Base-by-base conservation (phyloP, 2,888 invertebrate genomes). In the Eubasilissa splendida region DNA sequence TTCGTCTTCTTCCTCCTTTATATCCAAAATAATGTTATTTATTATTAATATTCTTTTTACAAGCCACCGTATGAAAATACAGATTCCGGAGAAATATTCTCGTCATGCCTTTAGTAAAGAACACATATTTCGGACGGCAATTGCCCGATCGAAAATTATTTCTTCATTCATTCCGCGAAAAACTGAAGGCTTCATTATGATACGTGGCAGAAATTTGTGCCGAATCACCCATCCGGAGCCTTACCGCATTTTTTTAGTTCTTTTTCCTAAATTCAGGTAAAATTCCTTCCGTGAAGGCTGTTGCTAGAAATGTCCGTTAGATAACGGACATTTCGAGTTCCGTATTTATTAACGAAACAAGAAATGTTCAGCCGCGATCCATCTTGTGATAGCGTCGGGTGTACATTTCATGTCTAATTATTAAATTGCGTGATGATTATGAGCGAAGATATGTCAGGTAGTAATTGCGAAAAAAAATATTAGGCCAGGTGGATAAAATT, bases 341-440 rank as follows among this genome's bases (percentile, higher is more conserved):
- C 33, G 31, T 71, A 54, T 56, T 68, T 71, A 71, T 56, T 22
- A 53, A 56, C 71, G 76, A 14, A 65, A 76, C 42, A 63, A 60
- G 65, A 76, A 76, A 66, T 22, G 71, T 77, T 77, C 76, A 33
- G 56, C 54, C 52, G 65, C 65, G 76, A 77, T 77, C 76, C 65
- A 77, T 77, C 76, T 77, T 66, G 53, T 66, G 65, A 53, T 54
- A 66, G 50, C 65, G 31, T 33, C 54, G 56, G 50, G 75, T 68
- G 76, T 77, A 56, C 63, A 66, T 77, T 77, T 77, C 63, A 11
- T 31, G 54, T 77, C 54, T 77, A 77, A 77, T 77, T 66, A 66
- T 77, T 54, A 66, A 50, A 65, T 77, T 54, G 76, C 76, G 76
- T 77, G 76, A 66, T 66, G 76, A 77, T 77, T 54, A 66, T 65